Evolutionary conservation across 2,888 invertebrate species (phyloP).

Genomic region (Diachrysia chrysitis): DNA sequence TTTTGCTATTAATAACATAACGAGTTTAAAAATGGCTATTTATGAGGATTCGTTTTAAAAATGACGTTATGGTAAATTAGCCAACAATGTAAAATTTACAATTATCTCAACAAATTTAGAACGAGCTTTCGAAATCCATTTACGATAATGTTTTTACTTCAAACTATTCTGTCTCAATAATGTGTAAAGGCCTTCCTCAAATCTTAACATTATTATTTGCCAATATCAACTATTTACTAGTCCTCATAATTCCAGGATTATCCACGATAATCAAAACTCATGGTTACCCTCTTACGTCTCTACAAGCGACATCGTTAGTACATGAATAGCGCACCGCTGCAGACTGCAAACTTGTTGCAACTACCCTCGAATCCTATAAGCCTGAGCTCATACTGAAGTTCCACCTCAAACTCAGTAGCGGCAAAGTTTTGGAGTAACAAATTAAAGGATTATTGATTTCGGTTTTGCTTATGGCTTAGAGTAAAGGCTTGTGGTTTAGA

Average conservation of each 20-base stretch:
- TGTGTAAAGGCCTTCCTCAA: too few species aligned
- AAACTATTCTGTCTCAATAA: too few species aligned
- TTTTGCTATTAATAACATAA: too few species aligned
- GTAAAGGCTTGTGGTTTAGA: not conserved
- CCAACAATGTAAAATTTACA: too few species aligned
- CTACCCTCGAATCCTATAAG: slow-evolving; percentile 15
- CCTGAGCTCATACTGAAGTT: not conserved
- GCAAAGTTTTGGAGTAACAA: not conserved
- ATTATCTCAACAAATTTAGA: too few species aligned
- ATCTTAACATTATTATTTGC: too few species aligned
- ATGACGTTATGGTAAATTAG: too few species aligned
- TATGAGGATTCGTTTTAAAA: too few species aligned
- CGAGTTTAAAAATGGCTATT: too few species aligned
- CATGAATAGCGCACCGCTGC: slow-evolving; percentile 26
- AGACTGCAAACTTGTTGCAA: slow-evolving; percentile 27
- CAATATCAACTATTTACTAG: not conserved
- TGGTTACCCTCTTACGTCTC: slow-evolving; percentile 22
- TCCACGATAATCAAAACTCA: slow-evolving; percentile 7
- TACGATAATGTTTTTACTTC: too few species aligned
- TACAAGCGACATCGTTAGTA: slow-evolving; percentile 48
- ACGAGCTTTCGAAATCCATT: too few species aligned
- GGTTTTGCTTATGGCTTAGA: not conserved
- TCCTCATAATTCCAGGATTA: slow-evolving; percentile 6
- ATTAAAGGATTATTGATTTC: slow-evolving; percentile 8
- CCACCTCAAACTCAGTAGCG: slow-evolving; percentile 4